Percentiles rank a stretch among this genome's conserved stretches.
Evolutionary conservation across 1,140 invertebrate species (phyloP).

Genomic region (Tetraneura akinire): DNA sequence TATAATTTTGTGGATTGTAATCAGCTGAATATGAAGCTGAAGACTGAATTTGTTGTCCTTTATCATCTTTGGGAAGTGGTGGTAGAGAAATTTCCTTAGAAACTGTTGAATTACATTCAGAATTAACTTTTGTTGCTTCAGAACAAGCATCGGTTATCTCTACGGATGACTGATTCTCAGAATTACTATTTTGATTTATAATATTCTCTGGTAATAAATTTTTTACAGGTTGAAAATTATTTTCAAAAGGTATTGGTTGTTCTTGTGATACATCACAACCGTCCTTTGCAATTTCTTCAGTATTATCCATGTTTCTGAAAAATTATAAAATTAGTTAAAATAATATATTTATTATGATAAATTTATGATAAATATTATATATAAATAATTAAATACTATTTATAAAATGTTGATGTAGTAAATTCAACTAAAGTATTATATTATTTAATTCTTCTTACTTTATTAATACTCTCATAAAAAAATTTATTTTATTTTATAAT

Average conservation of each 20-base stretch:
- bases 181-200: background rate
- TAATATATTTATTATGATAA: background rate
- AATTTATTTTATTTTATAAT: no score
- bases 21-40: conserved; percentile 1
- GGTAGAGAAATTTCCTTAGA: conserved; percentile 15
- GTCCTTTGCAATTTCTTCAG: background rate
- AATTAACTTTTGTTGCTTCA: background rate
- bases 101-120: background rate
- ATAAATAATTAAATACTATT: no score
- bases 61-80: conserved; percentile 6
- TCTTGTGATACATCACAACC: background rate
- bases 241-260: background rate
- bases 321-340: no score
- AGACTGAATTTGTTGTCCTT: background rate
- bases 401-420: no score
- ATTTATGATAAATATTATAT: no score
- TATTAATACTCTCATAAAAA: no score
- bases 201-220: background rate
- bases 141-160: background rate
- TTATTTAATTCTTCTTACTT: no score
- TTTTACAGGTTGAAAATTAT: background rate
- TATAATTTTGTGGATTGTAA: conserved; percentile 26
- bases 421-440: no score
- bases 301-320: conserved; percentile 25
- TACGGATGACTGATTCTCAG: background rate